Conservation (phyloP, 2,113 vertebrate genomes). For the Casuarius casuarius region DNA sequence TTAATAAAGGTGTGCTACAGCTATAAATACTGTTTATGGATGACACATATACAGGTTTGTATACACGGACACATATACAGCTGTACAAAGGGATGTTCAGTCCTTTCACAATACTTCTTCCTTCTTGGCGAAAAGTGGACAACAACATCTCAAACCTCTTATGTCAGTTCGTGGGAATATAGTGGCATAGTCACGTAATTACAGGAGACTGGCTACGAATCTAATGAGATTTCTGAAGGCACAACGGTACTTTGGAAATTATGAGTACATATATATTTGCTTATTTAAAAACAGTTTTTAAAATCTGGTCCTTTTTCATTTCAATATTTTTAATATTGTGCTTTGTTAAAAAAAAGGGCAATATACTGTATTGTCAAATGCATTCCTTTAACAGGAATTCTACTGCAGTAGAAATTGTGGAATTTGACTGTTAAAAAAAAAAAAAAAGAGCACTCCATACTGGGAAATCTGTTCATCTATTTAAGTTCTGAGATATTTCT, state of each 20-base stretch:
- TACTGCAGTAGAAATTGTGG: not conserved
- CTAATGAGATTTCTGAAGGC: not conserved
- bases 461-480: not conserved
- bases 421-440: not conserved
- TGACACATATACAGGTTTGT: not conserved
- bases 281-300: not conserved
- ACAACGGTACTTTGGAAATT: not conserved
- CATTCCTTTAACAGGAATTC: not conserved
- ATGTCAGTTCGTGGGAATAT: not conserved
- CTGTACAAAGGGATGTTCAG: not conserved
- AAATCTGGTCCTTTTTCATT: not conserved
- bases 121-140: not conserved
- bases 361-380: not conserved
- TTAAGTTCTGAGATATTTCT: not conserved
- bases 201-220: not conserved
- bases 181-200: not conserved
- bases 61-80: not conserved
- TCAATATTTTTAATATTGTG: not conserved
- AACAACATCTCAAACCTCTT: not conserved
- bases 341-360: not conserved
- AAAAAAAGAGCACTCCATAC: not conserved
- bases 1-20: not conserved
- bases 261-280: not conserved
- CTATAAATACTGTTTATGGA: not conserved
- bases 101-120: not conserved